Conservation (phyloP, 2,113 vertebrate species). For the Rhineura floridana region DNA sequence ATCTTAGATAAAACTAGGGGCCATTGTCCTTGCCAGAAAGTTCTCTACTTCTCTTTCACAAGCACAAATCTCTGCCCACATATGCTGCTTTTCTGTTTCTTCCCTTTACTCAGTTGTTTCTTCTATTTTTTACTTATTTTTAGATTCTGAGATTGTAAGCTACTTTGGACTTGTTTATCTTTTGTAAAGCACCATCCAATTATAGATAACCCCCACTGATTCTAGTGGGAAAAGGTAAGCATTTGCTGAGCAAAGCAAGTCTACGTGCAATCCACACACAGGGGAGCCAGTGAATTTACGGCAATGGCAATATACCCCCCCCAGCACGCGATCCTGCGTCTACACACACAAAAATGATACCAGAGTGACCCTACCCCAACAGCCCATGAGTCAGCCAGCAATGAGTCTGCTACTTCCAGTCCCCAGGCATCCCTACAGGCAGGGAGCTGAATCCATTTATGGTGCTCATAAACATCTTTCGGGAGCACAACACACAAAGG, state of each 20-base stretch:
- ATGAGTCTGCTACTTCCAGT: no score
- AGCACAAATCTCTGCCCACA: neutral
- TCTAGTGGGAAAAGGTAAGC: neutral
- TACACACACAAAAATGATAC: no score
- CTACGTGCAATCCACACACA: no score
- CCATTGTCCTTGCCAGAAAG: neutral
- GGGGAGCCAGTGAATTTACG: no score
- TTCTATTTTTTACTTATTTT: neutral
- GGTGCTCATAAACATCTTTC: no score
- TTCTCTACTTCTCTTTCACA: neutral
- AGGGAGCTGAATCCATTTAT: no score
- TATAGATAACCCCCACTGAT: neutral
- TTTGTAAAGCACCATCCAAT: neutral
- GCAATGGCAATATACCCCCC: no score
- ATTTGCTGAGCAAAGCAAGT: neutral
- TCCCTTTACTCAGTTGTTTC: neutral
- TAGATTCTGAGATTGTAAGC: neutral
- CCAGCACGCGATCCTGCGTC: no score
- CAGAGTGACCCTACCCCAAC: no score
- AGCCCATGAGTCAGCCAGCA: no score
- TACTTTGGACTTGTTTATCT: constrained; percentile 3
- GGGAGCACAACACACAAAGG: no score
- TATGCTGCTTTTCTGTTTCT: neutral
- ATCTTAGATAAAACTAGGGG: neutral
- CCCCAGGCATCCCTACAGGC: no score